A percentile compares a stretch with the other conserved stretches of the same genome.
These are phyloP conservation scores for Eueremaeus valkanovi DNA, from an alignment of 2,888 invertebrate species.

Conservation along the genomic window DNA sequence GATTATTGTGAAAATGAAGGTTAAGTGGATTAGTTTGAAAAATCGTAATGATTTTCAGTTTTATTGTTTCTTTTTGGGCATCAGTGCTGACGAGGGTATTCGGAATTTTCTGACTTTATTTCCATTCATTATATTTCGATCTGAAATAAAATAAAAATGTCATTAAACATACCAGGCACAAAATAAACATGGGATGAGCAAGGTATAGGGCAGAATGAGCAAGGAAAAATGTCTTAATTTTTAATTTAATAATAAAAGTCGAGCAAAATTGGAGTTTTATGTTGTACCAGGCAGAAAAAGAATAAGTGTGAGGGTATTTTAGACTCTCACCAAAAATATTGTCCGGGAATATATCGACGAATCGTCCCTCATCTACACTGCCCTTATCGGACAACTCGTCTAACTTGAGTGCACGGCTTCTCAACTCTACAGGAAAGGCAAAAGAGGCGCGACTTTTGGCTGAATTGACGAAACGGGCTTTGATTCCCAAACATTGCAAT, in stretches of 20 bases:
- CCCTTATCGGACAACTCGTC: not conserved
- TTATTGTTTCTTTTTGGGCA: constrained; percentile 9
- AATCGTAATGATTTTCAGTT: no score
- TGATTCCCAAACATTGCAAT: constrained; percentile 20
- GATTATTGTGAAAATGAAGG: no score
- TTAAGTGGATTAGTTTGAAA: no score
- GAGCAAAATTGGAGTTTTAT: no score
- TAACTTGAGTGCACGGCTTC: not conserved
- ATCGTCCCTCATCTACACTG: constrained; percentile 11
- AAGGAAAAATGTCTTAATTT: no score
- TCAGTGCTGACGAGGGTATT: constrained; percentile 13
- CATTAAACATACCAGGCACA: no score
- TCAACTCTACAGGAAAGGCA: constrained; percentile 11
- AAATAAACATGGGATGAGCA: no score
- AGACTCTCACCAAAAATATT: constrained; percentile 7
- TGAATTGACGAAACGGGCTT: constrained; percentile 14
- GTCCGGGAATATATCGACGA: not conserved
- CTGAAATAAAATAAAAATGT: no score
- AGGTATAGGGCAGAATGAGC: no score
- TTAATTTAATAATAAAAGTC: no score
- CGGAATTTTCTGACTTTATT: constrained; percentile 27
- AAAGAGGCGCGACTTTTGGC: constrained; percentile 28
- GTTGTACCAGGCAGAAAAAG: no score
- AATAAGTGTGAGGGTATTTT: no score
- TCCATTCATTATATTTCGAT: not conserved